phyloP scores from a whole-genome alignment of 2,888 invertebrate species.

The Aphodius sticticus region DNA sequence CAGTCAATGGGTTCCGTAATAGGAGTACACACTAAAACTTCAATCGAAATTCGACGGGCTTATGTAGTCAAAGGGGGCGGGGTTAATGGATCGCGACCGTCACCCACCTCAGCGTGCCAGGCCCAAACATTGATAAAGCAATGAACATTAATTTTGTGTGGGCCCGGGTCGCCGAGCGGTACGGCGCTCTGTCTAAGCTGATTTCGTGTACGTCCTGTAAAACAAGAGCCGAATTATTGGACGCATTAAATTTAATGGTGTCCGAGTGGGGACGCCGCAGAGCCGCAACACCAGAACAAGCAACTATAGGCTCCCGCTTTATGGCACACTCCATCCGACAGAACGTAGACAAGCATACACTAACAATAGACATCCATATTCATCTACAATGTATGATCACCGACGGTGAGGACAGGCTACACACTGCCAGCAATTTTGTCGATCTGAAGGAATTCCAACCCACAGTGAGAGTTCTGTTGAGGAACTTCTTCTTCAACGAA shows the following conservation, averaged over 20 bases:
- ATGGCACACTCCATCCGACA: too few species aligned
- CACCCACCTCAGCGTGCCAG: not conserved
- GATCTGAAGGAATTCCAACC: too few species aligned
- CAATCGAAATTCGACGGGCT: conserved; percentile 19
- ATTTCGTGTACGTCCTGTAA: conserved; percentile 34
- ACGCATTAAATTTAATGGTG: conserved; percentile 40
- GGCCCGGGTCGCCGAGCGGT: conserved; percentile 18
- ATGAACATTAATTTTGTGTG: conserved; percentile 34
- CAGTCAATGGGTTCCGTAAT: not conserved
- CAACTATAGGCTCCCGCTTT: not conserved
- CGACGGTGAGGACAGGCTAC: too few species aligned
- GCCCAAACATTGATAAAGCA: conserved; percentile 36
- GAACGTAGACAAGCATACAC: too few species aligned
- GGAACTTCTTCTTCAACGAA: too few species aligned
- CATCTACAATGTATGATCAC: too few species aligned
- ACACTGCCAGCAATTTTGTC: too few species aligned
- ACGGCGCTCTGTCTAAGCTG: conserved; percentile 30
- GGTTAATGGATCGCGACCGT: conserved; percentile 20
- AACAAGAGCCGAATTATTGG: conserved; percentile 39
- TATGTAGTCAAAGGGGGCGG: not conserved
- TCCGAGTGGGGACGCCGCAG: conserved; percentile 18
- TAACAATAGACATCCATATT: too few species aligned
- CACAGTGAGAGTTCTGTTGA: too few species aligned
- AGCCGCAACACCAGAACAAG: not conserved
- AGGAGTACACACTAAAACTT: not conserved